Evolutionary conservation across 1,140 invertebrate species (phyloP).

Genomic region (Wasmannia auropunctata): DNA sequence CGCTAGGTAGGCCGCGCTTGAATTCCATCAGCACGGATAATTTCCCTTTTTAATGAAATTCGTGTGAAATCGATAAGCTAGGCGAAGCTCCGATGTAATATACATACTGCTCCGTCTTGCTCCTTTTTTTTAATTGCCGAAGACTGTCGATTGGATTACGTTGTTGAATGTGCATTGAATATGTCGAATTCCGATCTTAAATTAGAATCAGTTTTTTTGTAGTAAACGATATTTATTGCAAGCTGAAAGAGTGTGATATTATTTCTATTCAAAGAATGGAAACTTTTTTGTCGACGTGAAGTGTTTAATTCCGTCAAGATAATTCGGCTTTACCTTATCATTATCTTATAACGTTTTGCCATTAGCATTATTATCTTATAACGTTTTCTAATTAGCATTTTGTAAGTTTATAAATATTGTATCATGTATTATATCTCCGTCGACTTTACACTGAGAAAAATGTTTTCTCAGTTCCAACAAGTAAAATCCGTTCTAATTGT

Average conservation of each 20-base stretch:
- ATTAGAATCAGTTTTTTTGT: background rate
- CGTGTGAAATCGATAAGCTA: background rate
- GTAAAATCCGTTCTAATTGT: too few species aligned
- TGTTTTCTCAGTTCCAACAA: too few species aligned
- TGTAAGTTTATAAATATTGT: background rate
- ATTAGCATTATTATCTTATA: background rate
- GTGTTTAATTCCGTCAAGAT: background rate
- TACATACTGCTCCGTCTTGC: background rate
- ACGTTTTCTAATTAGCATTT: background rate
- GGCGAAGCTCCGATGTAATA: background rate
- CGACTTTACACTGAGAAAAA: too few species aligned
- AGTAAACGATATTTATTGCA: background rate
- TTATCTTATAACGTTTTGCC: background rate
- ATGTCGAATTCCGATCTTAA: background rate
- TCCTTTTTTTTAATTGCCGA: background rate
- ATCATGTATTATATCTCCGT: background rate
- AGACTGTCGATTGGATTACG: background rate
- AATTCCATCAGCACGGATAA: slow-evolving; percentile 8
- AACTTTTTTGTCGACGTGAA: background rate
- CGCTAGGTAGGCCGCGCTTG: slow-evolving; percentile 20
- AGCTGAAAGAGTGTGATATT: too few species aligned
- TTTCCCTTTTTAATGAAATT: slow-evolving; percentile 5
- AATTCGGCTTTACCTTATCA: background rate
- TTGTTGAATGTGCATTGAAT: background rate
- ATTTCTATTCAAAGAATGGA: background rate